A percentile compares a stretch with the other conserved stretches of the same genome.
These are phyloP conservation scores for Neoascia interrupta DNA, from an alignment of 2,888 invertebrate genomes.

Conservation along the genomic window DNA sequence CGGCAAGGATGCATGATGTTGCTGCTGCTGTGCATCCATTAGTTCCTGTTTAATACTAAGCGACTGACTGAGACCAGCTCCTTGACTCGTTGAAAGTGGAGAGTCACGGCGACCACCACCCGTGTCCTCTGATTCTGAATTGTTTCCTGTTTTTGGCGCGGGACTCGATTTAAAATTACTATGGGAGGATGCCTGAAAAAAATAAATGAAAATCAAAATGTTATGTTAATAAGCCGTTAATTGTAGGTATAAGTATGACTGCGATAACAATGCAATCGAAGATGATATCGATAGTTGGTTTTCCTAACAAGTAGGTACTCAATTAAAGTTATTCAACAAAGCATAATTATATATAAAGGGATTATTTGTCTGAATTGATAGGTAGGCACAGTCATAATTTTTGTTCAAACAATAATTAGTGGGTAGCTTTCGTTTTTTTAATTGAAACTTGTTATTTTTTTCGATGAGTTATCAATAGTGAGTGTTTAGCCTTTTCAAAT, in stretches of 20 bases:
- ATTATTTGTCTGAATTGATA: too few species aligned
- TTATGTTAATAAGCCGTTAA: too few species aligned
- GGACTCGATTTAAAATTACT: constrained; percentile 85
- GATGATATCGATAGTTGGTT: too few species aligned
- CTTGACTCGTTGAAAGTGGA: constrained; percentile 77
- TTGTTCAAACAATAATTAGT: constrained; percentile 35
- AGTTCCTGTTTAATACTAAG: constrained; percentile 80
- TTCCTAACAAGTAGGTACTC: too few species aligned
- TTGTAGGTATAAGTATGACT: too few species aligned
- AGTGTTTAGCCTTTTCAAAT: too few species aligned
- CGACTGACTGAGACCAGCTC: constrained; percentile 78
- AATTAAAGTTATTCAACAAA: too few species aligned
- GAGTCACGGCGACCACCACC: constrained; percentile 78
- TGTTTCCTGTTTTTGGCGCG: constrained; percentile 84
- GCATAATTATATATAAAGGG: too few species aligned
- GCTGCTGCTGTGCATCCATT: constrained; percentile 79
- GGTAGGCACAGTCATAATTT: too few species aligned
- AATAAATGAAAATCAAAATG: constrained; percentile 5
- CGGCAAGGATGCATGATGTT: constrained; percentile 78
- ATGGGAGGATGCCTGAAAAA: constrained; percentile 82
- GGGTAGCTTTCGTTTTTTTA: constrained; percentile 36
- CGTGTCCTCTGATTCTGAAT: constrained; percentile 80
- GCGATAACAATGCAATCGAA: background rate
- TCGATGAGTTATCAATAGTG: too few species aligned
- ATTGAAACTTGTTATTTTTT: constrained; percentile 42